phyloP scores from a whole-genome alignment of 2,888 invertebrate species.

The Pammene fasciana region DNA sequence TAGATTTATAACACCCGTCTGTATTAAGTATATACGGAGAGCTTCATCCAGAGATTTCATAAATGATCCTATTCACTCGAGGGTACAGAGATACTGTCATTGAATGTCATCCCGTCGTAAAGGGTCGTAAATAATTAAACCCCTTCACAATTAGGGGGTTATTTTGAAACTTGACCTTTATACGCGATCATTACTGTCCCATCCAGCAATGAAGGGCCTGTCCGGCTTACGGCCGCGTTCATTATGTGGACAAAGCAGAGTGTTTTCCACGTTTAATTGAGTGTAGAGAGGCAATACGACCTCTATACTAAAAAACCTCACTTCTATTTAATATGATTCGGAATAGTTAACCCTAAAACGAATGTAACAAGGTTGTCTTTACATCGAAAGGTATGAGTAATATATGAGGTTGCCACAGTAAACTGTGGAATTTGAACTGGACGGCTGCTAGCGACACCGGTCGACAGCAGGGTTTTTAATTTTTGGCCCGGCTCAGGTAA shows the following conservation, averaged over 20 bases:
- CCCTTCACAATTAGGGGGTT: slow-evolving; percentile 1
- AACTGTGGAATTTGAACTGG: slow-evolving; percentile 61
- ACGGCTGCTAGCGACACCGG: slow-evolving; percentile 74
- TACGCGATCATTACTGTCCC: slow-evolving; percentile 20
- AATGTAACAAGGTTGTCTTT: not conserved
- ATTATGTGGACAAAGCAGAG: slow-evolving; percentile 79
- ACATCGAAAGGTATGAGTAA: not conserved
- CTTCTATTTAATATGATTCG: not conserved
- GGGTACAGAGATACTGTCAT: not conserved
- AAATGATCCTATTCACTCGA: too few relatives aligned
- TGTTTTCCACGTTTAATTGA: slow-evolving; percentile 79
- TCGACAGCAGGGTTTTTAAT: slow-evolving; percentile 72
- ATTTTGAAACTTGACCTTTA: slow-evolving; percentile 34
- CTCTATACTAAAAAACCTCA: not conserved
- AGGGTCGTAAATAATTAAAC: slow-evolving; percentile 12
- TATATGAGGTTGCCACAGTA: not conserved
- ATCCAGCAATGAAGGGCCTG: slow-evolving; percentile 54
- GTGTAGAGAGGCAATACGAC: slow-evolving; percentile 70
- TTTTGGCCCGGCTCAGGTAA: slow-evolving; percentile 64
- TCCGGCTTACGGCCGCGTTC: slow-evolving; percentile 58
- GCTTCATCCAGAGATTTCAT: too few relatives aligned
- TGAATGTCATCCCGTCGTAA: not conserved
- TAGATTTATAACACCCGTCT: too few relatives aligned
- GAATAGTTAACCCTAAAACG: not conserved
- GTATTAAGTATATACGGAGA: too few relatives aligned